Conservation (phyloP, 1,140 invertebrate species). For the Tachypleus tridentatus region DNA sequence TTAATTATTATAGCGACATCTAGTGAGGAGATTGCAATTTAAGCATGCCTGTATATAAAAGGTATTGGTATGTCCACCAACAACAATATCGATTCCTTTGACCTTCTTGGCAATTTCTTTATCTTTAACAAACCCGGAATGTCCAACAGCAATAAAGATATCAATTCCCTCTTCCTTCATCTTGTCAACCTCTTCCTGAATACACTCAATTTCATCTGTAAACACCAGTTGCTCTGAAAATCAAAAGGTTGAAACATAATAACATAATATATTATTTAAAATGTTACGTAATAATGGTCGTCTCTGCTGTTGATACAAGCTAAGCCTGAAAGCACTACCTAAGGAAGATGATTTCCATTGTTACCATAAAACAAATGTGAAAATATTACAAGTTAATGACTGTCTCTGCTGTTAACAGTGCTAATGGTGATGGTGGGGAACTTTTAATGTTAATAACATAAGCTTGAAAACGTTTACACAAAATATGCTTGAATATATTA, state of each 20-base stretch:
- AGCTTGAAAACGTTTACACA: no score
- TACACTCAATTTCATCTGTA: slow-evolving; percentile 54
- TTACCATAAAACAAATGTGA: no score
- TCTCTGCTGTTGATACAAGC: no score
- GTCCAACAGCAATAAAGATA: slow-evolving; percentile 77
- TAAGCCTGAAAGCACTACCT: background rate
- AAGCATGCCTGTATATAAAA: slow-evolving; percentile 50
- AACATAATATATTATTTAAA: background rate
- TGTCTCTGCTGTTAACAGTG: no score
- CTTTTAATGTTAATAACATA: no score
- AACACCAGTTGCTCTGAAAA: slow-evolving; percentile 38
- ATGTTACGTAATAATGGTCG: background rate
- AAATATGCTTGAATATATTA: no score
- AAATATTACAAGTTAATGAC: no score
- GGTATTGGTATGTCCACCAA: slow-evolving; percentile 78
- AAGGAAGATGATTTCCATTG: background rate
- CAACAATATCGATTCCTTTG: slow-evolving; percentile 67
- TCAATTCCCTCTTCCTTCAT: slow-evolving; percentile 55
- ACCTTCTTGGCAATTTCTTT: slow-evolving; percentile 61
- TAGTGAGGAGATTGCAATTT: background rate
- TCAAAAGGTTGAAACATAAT: background rate
- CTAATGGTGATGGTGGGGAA: no score
- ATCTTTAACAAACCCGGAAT: slow-evolving; percentile 70
- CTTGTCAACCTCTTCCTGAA: slow-evolving; percentile 50
- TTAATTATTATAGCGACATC: no score